These are phyloP conservation scores for Hypocryptadius cinnamomeus DNA, from an alignment of 2,113 vertebrate genomes.

Conservation along the genomic window DNA sequence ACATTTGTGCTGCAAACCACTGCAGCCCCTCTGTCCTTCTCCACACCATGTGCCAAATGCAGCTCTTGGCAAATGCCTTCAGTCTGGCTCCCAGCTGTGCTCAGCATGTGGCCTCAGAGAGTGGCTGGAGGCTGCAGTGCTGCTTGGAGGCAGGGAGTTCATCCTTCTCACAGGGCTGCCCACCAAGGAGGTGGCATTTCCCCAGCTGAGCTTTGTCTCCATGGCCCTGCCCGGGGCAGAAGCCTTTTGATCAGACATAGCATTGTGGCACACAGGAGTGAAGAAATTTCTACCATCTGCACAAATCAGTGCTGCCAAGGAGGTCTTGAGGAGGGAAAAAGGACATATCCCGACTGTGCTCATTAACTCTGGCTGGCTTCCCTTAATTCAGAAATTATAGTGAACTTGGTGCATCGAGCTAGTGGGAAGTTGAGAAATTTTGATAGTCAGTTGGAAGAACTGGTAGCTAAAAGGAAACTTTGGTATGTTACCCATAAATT, in stretches of 20 bases:
- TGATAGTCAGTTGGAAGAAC: neutral
- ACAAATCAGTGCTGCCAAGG: neutral
- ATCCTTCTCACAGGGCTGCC: neutral
- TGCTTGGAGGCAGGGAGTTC: neutral
- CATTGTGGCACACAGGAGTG: neutral
- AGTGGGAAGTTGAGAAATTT: neutral
- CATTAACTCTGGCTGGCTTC: neutral
- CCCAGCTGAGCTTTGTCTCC: neutral
- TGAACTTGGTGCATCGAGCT: neutral
- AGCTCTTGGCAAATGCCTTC: neutral
- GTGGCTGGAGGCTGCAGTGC: neutral
- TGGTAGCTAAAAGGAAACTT: neutral
- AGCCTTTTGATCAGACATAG: neutral
- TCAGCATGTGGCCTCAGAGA: neutral
- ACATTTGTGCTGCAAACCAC: neutral
- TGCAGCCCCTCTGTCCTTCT: neutral
- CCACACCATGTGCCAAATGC: neutral
- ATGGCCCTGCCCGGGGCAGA: fast-evolving
- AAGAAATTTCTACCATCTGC: neutral
- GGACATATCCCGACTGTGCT: neutral
- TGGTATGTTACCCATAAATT: neutral
- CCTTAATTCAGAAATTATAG: neutral
- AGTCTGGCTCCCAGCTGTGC: neutral
- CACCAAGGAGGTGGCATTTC: neutral
- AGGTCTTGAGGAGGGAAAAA: neutral